Evolutionary conservation across 2,113 vertebrate genomes (phyloP).

Genomic region (Butorides virescens): DNA sequence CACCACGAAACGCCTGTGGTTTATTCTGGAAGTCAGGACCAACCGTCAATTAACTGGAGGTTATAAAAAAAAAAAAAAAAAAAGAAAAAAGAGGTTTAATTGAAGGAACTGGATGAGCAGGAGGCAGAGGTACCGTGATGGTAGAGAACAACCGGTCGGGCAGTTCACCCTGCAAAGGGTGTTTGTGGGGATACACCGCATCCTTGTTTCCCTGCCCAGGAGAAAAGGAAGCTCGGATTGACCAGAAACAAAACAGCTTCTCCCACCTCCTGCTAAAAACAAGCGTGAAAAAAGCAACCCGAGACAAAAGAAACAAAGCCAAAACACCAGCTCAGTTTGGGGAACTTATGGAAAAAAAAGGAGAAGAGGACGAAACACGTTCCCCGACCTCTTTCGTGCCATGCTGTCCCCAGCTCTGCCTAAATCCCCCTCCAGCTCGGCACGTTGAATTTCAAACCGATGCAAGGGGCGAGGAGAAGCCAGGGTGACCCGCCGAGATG

Average conservation of each 20-base stretch:
- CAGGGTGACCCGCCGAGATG: background rate
- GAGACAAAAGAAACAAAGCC: background rate
- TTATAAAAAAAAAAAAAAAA: background rate
- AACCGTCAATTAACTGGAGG: background rate
- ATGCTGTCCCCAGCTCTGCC: background rate
- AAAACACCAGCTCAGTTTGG: background rate
- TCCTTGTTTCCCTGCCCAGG: background rate
- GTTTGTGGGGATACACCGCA: background rate
- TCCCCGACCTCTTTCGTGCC: background rate
- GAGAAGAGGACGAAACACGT: accelerated
- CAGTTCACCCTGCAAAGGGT: accelerated
- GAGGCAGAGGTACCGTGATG: background rate
- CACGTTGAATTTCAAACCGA: background rate
- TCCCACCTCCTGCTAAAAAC: background rate
- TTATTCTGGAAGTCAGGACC: background rate
- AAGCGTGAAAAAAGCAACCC: background rate
- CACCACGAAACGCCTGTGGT: background rate
- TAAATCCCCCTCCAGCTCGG: background rate
- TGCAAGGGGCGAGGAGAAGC: background rate
- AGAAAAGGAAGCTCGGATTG: background rate
- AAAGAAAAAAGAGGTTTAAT: background rate
- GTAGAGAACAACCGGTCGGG: background rate
- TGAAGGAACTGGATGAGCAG: background rate
- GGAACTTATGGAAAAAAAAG: background rate
- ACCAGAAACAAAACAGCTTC: background rate